Evolutionary conservation across 2,113 vertebrate species (phyloP).

Genomic region (Ciconia stormi): DNA sequence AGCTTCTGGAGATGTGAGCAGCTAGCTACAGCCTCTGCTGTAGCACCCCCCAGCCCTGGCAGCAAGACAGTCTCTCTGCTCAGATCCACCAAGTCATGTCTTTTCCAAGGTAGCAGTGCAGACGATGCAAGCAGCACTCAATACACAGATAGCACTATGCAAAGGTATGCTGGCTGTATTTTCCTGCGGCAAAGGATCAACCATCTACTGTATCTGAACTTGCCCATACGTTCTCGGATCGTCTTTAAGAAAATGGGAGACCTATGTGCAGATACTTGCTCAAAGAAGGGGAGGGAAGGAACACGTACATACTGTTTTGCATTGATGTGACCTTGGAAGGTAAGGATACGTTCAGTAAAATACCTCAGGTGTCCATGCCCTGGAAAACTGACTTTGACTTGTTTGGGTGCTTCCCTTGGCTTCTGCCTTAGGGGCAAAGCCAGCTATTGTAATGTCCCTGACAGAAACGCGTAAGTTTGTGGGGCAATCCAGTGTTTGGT

Average conservation of each 20-base stretch:
- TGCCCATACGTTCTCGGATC: not conserved
- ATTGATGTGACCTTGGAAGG: not conserved
- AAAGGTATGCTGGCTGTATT: not conserved
- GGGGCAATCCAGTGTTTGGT: not conserved
- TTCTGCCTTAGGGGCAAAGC: not conserved
- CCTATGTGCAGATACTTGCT: not conserved
- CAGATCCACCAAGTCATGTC: not conserved
- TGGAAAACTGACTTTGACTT: not conserved
- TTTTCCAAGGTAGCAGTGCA: not conserved
- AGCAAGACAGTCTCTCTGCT: not conserved
- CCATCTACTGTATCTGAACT: not conserved
- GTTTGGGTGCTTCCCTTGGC: not conserved
- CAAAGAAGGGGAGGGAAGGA: not conserved
- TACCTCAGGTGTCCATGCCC: not conserved
- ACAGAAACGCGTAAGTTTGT: not conserved
- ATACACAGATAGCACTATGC: not conserved
- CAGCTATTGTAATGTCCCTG: not conserved
- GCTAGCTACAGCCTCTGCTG: not conserved
- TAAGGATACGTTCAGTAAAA: not conserved
- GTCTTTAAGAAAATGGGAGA: not conserved
- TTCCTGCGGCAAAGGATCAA: not conserved
- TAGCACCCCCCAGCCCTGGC: not conserved
- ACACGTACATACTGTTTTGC: fast-evolving
- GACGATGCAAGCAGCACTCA: not conserved
- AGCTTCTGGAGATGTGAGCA: not conserved